A percentile compares a stretch with the other conserved stretches of the same genome.
These are phyloP conservation scores for Paraescarpia echinospica DNA, from an alignment of 1,140 invertebrate genomes.

Conservation along the genomic window DNA sequence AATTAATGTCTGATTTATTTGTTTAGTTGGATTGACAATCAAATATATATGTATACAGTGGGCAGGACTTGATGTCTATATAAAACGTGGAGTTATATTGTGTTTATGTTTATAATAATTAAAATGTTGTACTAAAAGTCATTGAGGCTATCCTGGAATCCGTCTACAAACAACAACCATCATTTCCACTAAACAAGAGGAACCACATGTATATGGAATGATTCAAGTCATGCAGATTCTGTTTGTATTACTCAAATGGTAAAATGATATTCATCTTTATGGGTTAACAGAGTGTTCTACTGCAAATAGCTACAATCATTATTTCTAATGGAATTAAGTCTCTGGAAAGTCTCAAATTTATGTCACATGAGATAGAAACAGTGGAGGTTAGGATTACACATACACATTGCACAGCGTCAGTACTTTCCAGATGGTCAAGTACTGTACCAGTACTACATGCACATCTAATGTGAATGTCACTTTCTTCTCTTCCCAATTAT, in stretches of 20 bases:
- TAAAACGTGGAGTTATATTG: too few relatives aligned
- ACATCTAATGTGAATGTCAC: neutral
- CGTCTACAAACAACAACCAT: neutral
- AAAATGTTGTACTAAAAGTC: neutral
- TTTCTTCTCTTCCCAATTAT: neutral
- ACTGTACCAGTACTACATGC: neutral
- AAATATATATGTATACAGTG: too few relatives aligned
- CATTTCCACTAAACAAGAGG: neutral
- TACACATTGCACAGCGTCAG: neutral
- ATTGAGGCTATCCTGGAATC: neutral
- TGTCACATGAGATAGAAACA: neutral
- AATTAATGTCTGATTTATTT: too few relatives aligned
- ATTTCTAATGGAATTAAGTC: neutral
- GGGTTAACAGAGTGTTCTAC: neutral
- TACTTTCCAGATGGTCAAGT: neutral
- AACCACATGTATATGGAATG: neutral
- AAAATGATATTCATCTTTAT: neutral
- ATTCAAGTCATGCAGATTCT: neutral
- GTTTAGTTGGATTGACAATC: too few relatives aligned
- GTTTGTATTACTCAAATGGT: neutral
- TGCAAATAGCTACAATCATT: neutral
- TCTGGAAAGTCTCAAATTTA: neutral
- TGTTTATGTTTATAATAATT: too few relatives aligned
- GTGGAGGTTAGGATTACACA: neutral
- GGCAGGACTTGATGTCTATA: too few relatives aligned